phyloP scores from a whole-genome alignment of 2,888 invertebrate genomes.

The Drosophila robusta region DNA sequence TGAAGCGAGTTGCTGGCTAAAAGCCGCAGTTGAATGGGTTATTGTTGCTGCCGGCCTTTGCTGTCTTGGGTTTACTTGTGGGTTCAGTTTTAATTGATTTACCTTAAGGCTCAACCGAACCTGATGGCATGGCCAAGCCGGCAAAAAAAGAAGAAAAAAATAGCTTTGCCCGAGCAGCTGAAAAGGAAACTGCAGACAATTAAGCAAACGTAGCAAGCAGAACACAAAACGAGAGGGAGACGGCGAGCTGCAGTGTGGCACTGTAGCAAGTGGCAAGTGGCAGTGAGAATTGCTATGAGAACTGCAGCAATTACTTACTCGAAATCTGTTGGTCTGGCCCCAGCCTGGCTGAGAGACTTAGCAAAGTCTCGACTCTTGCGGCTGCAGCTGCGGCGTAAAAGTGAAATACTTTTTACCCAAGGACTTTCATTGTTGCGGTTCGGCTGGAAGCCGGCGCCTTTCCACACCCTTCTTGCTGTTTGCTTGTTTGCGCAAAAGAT shows the following conservation, averaged over 20 bases:
- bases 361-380: slow-evolving; percentile 58
- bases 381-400: slow-evolving; percentile 64
- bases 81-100: slow-evolving; percentile 70
- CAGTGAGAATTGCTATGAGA: slow-evolving; percentile 42
- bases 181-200: slow-evolving; percentile 76
- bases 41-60: slow-evolving; percentile 26
- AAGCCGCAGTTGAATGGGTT: slow-evolving; percentile 29
- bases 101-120: slow-evolving; percentile 66
- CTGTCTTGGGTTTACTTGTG: slow-evolving; percentile 47
- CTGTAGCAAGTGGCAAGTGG: slow-evolving; percentile 30
- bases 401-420: slow-evolving; percentile 73
- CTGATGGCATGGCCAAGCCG: slow-evolving; percentile 34
- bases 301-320: slow-evolving; percentile 77
- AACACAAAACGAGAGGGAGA: neutral
- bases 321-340: slow-evolving; percentile 60
- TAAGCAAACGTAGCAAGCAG: slow-evolving; percentile 55
- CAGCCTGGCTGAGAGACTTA: slow-evolving; percentile 28
- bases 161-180: slow-evolving; percentile 34
- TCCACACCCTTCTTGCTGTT: neutral
- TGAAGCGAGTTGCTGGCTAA: slow-evolving; percentile 13
- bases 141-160: slow-evolving; percentile 13
- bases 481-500: slow-evolving; percentile 49
- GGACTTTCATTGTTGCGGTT: slow-evolving; percentile 74
- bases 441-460: slow-evolving; percentile 7
- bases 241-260: slow-evolving; percentile 1